Percentiles rank a stretch among this genome's conserved stretches.
These are phyloP conservation scores for Meteorus colon DNA, from an alignment of 2,888 invertebrate species.

Conservation along the genomic window DNA sequence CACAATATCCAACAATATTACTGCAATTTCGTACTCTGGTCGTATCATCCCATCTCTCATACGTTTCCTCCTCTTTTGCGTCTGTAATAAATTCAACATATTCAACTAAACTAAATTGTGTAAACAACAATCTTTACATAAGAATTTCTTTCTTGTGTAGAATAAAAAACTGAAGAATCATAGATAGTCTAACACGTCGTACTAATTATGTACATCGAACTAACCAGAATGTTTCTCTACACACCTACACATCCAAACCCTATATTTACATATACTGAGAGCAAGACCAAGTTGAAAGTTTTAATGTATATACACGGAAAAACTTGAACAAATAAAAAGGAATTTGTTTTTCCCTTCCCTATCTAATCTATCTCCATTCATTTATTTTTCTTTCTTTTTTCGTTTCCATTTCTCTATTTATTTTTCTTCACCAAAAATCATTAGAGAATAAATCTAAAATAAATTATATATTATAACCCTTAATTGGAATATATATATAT, in stretches of 20 bases:
- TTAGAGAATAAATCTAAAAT: background rate
- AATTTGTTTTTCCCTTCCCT: background rate
- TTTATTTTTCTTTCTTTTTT: background rate
- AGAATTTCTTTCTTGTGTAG: background rate
- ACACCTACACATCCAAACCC: background rate
- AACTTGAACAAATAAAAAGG: conserved; percentile 8
- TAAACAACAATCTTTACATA: background rate
- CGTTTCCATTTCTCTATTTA: background rate
- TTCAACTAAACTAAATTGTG: background rate
- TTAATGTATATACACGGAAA: background rate
- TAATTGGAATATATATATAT: background rate
- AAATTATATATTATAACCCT: background rate
- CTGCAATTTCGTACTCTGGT: conserved; percentile 30
- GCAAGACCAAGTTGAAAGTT: background rate
- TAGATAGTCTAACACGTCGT: conserved; percentile 20
- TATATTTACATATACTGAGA: background rate
- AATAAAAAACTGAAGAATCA: background rate
- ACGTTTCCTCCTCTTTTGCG: conserved; percentile 15
- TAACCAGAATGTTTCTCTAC: background rate
- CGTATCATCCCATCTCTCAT: conserved; percentile 27
- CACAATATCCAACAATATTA: conserved; percentile 29
- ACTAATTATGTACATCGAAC: conserved; percentile 26
- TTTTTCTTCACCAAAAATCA: conserved; percentile 4
- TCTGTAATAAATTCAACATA: background rate
- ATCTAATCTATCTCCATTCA: background rate